Evolutionary conservation across 2,888 invertebrate genomes (phyloP).

Genomic region (Microctonus hyperodae): DNA sequence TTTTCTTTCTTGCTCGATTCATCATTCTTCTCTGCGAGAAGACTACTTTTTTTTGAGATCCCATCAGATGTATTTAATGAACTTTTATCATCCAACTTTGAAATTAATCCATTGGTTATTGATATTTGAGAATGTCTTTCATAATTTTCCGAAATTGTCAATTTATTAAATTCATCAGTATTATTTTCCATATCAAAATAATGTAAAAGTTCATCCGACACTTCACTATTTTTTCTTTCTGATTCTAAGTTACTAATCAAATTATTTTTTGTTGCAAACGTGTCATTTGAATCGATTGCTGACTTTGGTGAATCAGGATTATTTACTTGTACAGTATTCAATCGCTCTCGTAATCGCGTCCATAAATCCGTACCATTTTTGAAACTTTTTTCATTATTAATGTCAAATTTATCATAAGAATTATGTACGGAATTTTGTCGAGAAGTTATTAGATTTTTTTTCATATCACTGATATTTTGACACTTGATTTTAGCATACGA

Average conservation of each 20-base stretch:
- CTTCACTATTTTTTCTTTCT: slow-evolving; percentile 14
- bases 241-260: not conserved
- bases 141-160: not conserved
- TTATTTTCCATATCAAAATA: slow-evolving; percentile 19
- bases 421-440: not conserved
- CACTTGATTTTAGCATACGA: not conserved
- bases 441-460: not conserved
- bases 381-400: slow-evolving; percentile 32
- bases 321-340: slow-evolving; percentile 41
- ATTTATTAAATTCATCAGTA: slow-evolving; percentile 23
- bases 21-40: not conserved
- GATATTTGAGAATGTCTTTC: not conserved
- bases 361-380: slow-evolving; percentile 40
- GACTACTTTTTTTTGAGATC: not conserved
- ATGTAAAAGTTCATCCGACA: slow-evolving; percentile 11
- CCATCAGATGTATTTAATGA: not conserved
- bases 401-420: not conserved
- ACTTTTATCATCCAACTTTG: not conserved
- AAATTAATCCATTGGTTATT: not conserved
- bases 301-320: not conserved
- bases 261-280: slow-evolving; percentile 29
- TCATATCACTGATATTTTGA: not conserved
- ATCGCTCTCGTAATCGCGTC: slow-evolving; percentile 40
- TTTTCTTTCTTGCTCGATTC: not conserved
- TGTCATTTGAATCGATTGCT: slow-evolving; percentile 16